Conservation (phyloP, 2,797 vertebrate species). For the Odontamblyopus lacepedii region DNA sequence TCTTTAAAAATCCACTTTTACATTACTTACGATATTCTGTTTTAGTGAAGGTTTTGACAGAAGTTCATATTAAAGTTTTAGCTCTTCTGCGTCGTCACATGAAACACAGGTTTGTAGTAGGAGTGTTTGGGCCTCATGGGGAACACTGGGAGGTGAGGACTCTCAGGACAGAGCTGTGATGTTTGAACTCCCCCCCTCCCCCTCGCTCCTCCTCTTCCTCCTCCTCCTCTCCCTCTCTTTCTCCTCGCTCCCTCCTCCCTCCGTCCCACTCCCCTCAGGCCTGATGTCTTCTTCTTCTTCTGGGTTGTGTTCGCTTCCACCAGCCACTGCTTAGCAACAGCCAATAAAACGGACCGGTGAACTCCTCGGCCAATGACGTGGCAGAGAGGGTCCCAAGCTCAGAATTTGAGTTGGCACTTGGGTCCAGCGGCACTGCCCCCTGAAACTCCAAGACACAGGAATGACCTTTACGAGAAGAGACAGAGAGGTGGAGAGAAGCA, state of each 20-base stretch:
- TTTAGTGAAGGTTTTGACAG: too few species aligned
- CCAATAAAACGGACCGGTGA: conserved; percentile 72
- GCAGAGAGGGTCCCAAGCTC: conserved; percentile 71
- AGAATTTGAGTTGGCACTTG: conserved; percentile 78
- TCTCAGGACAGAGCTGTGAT: conserved; percentile 57
- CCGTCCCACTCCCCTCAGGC: conserved; percentile 42
- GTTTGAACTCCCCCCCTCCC: conserved; percentile 47
- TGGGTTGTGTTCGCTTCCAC: conserved; percentile 67
- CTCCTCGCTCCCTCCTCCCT: conserved; percentile 35
- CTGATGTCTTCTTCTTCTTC: conserved; percentile 25
- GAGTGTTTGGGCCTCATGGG: conserved; percentile 29
- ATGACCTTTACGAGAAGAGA: conserved; percentile 1
- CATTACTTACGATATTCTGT: too few species aligned
- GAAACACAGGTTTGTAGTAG: neutral
- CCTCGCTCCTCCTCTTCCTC: conserved; percentile 21
- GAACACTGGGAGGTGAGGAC: conserved; percentile 62
- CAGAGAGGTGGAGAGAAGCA: neutral
- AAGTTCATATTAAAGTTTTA: neutral
- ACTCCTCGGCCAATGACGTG: conserved; percentile 76
- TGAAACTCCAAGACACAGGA: neutral
- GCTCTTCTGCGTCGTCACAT: neutral
- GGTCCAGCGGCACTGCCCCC: conserved; percentile 55
- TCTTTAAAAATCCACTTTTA: too few species aligned
- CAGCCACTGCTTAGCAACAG: conserved; percentile 86
- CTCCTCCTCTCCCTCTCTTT: neutral